A percentile compares a stretch with the other conserved stretches of the same genome.
phyloP scores from a whole-genome alignment of 2,797 vertebrate species.

The Meriones psammophilus region DNA sequence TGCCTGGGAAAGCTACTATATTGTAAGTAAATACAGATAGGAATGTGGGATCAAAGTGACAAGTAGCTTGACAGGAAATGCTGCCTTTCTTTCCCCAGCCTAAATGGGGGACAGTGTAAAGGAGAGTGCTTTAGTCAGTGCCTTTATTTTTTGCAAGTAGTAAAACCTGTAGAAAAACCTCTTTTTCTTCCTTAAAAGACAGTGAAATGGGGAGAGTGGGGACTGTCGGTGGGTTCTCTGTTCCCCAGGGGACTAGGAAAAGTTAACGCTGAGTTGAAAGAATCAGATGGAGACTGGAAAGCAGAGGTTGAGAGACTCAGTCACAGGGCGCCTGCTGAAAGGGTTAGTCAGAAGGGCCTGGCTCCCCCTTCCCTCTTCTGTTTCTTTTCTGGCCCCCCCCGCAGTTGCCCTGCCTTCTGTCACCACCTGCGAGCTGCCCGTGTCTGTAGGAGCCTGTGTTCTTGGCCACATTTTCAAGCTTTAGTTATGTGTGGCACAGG shows the following conservation, averaged over 20 bases:
- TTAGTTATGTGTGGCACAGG: not conserved
- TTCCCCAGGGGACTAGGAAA: not conserved
- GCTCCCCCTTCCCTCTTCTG: not conserved
- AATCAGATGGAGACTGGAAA: not conserved
- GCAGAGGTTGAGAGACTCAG: not conserved
- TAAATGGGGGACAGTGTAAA: not conserved
- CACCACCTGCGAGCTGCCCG: not conserved
- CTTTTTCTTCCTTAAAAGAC: not conserved
- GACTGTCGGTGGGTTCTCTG: not conserved
- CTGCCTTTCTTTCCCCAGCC: not conserved
- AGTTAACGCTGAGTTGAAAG: not conserved
- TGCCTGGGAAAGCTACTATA: not conserved
- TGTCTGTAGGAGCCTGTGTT: not conserved
- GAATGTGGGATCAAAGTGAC: not conserved
- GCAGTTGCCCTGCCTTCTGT: not conserved
- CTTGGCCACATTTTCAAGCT: not conserved
- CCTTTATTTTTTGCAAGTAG: too few relatives aligned
- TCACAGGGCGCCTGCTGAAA: not conserved
- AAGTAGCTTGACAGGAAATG: not conserved
- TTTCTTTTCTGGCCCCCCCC: not conserved
- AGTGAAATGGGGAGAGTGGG: not conserved
- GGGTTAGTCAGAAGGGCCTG: not conserved
- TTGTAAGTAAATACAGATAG: not conserved
- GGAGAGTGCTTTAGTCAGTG: not conserved
- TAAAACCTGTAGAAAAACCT: not conserved